phyloP scores from a whole-genome alignment of 2,888 invertebrate species.

The Sarcophaga carnaria region DNA sequence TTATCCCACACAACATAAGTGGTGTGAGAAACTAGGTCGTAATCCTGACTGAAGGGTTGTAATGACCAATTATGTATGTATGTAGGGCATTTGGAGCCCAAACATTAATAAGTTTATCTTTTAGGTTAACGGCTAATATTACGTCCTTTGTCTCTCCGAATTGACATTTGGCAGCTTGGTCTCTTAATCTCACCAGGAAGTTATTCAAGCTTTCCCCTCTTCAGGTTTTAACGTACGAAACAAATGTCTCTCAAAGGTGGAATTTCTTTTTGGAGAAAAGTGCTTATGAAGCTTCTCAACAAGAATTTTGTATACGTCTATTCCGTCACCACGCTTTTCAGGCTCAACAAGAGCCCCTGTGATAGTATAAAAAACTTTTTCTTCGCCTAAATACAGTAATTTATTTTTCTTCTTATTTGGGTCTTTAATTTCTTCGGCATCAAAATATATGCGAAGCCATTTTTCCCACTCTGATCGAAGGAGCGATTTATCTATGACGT shows the following conservation, averaged over 20 bases:
- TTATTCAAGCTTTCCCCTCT: too few relatives aligned
- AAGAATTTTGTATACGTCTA: constrained; percentile 25
- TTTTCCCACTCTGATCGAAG: not conserved
- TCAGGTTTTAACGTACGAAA: too few relatives aligned
- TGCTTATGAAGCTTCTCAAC: constrained; percentile 21
- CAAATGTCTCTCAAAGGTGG: too few relatives aligned
- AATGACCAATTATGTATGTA: too few relatives aligned
- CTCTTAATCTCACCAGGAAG: constrained; percentile 59
- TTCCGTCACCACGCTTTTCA: constrained; percentile 10
- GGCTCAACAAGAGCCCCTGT: constrained; percentile 14
- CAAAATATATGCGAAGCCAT: not conserved
- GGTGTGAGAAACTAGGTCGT: too few relatives aligned
- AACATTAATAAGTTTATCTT: too few relatives aligned
- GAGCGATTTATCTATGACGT: not conserved
- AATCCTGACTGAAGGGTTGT: too few relatives aligned
- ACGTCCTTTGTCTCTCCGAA: constrained; percentile 52
- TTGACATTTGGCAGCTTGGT: constrained; percentile 38
- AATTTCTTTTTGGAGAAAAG: constrained; percentile 71
- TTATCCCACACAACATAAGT: too few relatives aligned
- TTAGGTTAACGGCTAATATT: constrained; percentile 20
- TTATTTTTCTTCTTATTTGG: constrained; percentile 48
- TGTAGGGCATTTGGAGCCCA: too few relatives aligned
- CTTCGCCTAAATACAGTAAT: constrained; percentile 62
- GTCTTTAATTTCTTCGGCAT: constrained; percentile 58
- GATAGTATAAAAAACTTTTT: constrained; percentile 31